phyloP scores from a whole-genome alignment of 2,113 vertebrate species.

The Serilophus lunatus region DNA sequence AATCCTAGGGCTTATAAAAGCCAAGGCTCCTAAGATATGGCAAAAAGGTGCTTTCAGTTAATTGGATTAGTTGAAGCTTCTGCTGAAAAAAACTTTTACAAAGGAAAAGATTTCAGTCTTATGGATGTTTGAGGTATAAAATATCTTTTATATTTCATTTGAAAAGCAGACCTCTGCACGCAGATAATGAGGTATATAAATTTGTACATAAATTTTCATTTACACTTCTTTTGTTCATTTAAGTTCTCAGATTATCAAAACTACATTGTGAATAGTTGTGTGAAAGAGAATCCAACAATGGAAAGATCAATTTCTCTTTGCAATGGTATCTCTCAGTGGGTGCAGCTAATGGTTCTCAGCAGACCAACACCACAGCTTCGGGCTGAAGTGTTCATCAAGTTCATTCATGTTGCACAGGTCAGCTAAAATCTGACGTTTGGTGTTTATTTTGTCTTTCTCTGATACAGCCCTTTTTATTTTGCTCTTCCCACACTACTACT shows the following conservation, averaged over 20 bases:
- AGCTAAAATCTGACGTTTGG: neutral
- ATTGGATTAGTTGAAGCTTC: neutral
- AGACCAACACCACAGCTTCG: slow-evolving; percentile 92
- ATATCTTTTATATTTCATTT: neutral
- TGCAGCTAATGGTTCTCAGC: slow-evolving; percentile 95
- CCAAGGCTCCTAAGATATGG: neutral
- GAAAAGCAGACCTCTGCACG: neutral
- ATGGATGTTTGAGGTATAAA: neutral
- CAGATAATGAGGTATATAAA: neutral
- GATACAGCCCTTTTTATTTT: neutral
- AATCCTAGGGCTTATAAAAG: neutral
- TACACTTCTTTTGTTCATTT: neutral
- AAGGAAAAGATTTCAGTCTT: neutral
- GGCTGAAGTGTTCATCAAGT: slow-evolving; percentile 95
- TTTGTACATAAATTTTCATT: neutral
- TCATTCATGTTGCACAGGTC: slow-evolving; percentile 94
- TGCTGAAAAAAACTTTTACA: neutral
- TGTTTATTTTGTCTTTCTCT: neutral
- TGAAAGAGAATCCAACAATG: slow-evolving; percentile 95
- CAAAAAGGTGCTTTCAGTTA: neutral
- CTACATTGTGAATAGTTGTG: slow-evolving; percentile 88
- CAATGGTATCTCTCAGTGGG: slow-evolving; percentile 96
- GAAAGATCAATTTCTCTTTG: slow-evolving; percentile 93
- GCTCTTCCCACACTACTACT: neutral
- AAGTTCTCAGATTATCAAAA: slow-evolving; percentile 94